Conservation (phyloP, 1,140 invertebrate species). For the Coboldia fuscipes region DNA sequence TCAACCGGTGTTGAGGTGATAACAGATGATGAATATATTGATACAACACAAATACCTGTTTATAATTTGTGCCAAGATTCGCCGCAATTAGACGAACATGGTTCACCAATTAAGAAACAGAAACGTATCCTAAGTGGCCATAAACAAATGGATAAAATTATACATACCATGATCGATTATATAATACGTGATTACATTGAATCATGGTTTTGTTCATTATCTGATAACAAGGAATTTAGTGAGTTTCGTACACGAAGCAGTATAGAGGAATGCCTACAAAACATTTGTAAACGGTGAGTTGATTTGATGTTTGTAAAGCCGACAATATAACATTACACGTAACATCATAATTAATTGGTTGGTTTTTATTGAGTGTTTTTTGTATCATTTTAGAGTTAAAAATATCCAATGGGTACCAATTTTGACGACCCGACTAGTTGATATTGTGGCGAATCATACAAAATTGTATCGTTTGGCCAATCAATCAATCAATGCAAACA, state of each 20-base stretch:
- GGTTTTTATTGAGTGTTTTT: conserved; percentile 1
- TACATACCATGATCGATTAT: conserved; percentile 33
- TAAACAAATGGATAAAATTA: conserved; percentile 2
- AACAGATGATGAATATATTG: background rate
- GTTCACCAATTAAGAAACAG: conserved; percentile 3
- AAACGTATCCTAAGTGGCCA: conserved; percentile 2
- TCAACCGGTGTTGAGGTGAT: background rate
- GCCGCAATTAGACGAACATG: conserved; percentile 2
- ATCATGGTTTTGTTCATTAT: conserved; percentile 42
- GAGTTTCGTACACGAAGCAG: conserved; percentile 12
- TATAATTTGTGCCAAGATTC: background rate
- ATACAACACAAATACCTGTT: background rate
- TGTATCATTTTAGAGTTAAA: conserved; percentile 41
- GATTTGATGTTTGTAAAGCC: no score
- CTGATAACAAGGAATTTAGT: conserved; percentile 26
- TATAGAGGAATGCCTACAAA: conserved; percentile 28
- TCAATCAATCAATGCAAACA: background rate
- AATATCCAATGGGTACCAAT: conserved; percentile 76
- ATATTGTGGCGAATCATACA: conserved; percentile 76
- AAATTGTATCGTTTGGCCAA: conserved; percentile 39
- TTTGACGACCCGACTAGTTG: conserved; percentile 65
- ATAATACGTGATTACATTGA: conserved; percentile 55
- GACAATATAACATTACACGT: no score
- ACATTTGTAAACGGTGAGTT: conserved; percentile 20
- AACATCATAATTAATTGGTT: conserved; percentile 1